Base-by-base conservation (phyloP, 1,140 invertebrate genomes). In the Sesamia nonagrioides region DNA sequence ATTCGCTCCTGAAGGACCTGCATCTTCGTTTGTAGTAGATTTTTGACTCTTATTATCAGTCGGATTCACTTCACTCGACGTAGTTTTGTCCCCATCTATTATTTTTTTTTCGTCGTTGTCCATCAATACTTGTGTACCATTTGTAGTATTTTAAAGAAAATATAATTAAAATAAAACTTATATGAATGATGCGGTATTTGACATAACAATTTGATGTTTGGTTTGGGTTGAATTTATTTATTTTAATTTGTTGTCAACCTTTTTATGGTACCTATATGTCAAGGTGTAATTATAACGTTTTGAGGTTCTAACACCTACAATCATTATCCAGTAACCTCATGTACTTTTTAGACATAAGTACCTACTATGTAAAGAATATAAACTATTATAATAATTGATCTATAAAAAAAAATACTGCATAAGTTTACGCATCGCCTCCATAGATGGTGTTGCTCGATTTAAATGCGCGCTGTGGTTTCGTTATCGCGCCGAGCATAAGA, bases 1-100 rank as follows among this genome's bases (percentile, higher is more conserved):
- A 33, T 81, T 74, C n/a, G 81, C 60, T 58, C 84, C 82, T 2
- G 92, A 94, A 27, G 92, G 92, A 11, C 92, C 92, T 54, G 91
- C 91, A 81, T 90, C 90, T 78, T 92, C 86, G 33, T 50, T 75
- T 79, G 61, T 18, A 69, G 68, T 60, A 66, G 66, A 21, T 21
- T 37, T 17, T 50, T 63, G 58, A 48, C 45, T 45, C 13, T 35
- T 75, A 37, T 17, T 45, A n/a, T 83, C 77, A 61, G 50, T 83
- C 71, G 27, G 74, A 58, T 85, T 83, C 68, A 75, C 82, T 69
- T 86, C 82, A 81, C 82, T 78, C n/a, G 78, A 69, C 40, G 82
- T 48, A 58, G 72, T 45, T 73, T 82, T 77, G 74, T 85, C 82
- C 78, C 60, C 69, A 75, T 84, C 79, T 79, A 40, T 63, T 85